Base-by-base conservation (phyloP, 1,140 invertebrate species). In the Drosophila lacteicornis region DNA sequence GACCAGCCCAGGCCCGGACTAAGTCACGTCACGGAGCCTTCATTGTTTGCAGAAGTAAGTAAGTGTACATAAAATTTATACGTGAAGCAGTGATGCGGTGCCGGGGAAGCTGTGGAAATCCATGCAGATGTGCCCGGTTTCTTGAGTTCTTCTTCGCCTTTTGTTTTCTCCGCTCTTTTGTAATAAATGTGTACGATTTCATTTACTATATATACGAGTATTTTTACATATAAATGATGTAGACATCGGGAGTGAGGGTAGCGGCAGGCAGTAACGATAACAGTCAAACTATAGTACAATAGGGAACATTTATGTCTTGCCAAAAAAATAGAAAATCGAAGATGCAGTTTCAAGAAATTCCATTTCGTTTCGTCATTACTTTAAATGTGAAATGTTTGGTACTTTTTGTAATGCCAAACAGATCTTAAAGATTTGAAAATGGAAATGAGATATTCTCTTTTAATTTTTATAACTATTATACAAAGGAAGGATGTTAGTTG, bases 31-130 rank as follows among this genome's bases (percentile, higher is more conserved):
- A 84, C 65, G 77, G 60, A 71, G 73, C 69, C 56, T 71, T 88
- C 85, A 84, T 90, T 88, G 84, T 88, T 88, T 88, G 84, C 84
- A 79, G 81, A 84, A 82, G 84, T 88, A 88, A 88, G 84, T 88
- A 88, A 88, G 79, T 88, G 84, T 88, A 88, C 84, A 88, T 90
- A 88, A 73, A 88, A 88, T 88, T 84, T 88, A 84, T 84, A 84
- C 82, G 66, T 75, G 80, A 73, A 55, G 56, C 50, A 36, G 47
- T 50, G 65, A 49, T 25, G 65, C 57, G 22, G 40, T 46, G 30
- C 12, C 7, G 38, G 30, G 40, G 25, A 30, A 19, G 42, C 25
- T 33, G 33, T 49, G 53, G 66, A 88, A 80, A 67, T 88, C 69
- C 82, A 88, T 88, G 84, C 84, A 88, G 85, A 88, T 88, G 84